These are phyloP conservation scores for Catostylus mosaicus DNA, from an alignment of 30 jellyfish, hydroid and myxozoan genomes.

Conservation along the genomic window DNA sequence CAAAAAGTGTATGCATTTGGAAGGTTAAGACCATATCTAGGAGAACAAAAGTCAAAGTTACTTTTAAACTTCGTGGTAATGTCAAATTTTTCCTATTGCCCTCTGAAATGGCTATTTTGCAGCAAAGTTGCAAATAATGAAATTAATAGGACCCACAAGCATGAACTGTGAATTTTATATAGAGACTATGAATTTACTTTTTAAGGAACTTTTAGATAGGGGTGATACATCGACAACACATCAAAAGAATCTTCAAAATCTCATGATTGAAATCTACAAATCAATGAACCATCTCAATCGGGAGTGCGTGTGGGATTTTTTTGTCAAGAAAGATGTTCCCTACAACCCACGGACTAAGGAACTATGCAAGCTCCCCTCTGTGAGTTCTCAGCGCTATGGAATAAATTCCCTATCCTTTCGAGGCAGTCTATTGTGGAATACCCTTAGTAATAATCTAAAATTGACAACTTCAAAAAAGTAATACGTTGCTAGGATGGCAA, in stretches of 20 bases:
- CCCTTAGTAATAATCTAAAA: conserved; percentile 1
- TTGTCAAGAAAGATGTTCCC: conserved; percentile 16
- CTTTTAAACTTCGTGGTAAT: neutral
- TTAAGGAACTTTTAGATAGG: neutral
- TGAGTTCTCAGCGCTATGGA: conserved; percentile 32
- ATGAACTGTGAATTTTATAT: neutral
- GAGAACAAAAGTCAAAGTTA: neutral
- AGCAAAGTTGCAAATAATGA: neutral
- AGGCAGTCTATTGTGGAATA: neutral
- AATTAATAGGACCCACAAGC: conserved; percentile 12
- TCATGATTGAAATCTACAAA: conserved; percentile 6
- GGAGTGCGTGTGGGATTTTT: conserved; percentile 27
- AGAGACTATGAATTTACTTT: neutral
- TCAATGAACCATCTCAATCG: conserved; percentile 35
- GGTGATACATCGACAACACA: conserved; percentile 13
- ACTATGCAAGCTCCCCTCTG: conserved; percentile 37
- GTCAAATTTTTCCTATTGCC: neutral
- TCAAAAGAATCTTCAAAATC: conserved; percentile 4
- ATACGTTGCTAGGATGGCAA: too few species aligned
- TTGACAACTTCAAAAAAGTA: neutral
- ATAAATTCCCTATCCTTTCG: conserved; percentile 14
- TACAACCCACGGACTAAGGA: conserved; percentile 13
- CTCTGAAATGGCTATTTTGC: neutral
- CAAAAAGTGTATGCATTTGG: conserved; percentile 1
- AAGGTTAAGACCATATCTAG: neutral